Evolutionary conservation across 2,797 vertebrate genomes (phyloP).

Genomic region (Scomberomorus guttatus): DNA sequence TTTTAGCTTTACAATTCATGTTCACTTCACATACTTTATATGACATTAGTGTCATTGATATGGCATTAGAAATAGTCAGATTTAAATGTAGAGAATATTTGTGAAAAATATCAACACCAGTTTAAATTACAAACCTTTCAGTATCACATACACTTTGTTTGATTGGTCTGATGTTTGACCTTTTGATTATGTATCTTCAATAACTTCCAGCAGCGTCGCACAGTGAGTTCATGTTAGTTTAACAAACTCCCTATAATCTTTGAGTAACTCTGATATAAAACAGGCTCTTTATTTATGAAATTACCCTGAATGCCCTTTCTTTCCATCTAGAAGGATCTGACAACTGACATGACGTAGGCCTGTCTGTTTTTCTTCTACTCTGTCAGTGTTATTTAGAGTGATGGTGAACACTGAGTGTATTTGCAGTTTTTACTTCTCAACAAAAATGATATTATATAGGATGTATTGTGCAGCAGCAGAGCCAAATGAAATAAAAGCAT

Average conservation of each 20-base stretch:
- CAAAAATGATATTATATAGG: conserved; percentile 46
- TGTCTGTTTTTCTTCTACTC: conserved; percentile 74
- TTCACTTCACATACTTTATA: not conserved
- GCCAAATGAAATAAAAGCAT: conserved; percentile 53
- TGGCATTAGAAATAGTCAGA: not conserved
- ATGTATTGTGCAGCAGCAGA: conserved; percentile 35
- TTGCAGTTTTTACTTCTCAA: conserved; percentile 64
- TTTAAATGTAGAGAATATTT: not conserved
- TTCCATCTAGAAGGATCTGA: conserved; percentile 42
- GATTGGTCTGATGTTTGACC: not conserved
- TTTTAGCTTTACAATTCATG: not conserved
- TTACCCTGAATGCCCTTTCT: conserved; percentile 37
- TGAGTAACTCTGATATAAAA: conserved; percentile 20
- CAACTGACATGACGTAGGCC: conserved; percentile 40
- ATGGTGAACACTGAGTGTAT: conserved; percentile 66
- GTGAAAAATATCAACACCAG: not conserved
- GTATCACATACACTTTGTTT: too few relatives aligned
- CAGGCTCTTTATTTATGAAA: conserved; percentile 43
- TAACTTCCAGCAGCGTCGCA: not conserved
- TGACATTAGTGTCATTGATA: too few relatives aligned
- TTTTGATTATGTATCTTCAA: not conserved
- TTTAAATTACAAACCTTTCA: not conserved
- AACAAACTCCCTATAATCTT: conserved; percentile 8
- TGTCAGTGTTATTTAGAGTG: conserved; percentile 71
- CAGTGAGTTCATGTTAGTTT: not conserved